Percentiles rank a stretch among this genome's conserved stretches.
These are phyloP conservation scores for Dexiosoma caninum DNA, from an alignment of 2,888 invertebrate genomes.

Conservation along the genomic window DNA sequence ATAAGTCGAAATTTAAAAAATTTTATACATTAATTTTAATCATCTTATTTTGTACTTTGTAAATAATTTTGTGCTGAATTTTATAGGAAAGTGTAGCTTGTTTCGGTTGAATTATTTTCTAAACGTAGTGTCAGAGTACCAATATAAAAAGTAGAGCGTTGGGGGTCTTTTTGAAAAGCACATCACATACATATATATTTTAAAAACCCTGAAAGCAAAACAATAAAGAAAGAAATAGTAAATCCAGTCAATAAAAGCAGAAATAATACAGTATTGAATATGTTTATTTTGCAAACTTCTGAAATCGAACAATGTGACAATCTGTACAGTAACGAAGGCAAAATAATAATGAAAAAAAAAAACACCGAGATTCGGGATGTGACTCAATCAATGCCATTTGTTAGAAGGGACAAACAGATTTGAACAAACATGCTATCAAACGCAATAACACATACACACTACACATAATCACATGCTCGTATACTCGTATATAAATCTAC, in stretches of 20 bases:
- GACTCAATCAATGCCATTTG: constrained; percentile 66
- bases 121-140: too few species aligned
- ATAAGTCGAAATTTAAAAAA: not conserved
- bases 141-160: too few species aligned
- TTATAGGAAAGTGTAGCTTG: too few species aligned
- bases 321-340: constrained; percentile 30
- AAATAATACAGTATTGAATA: constrained; percentile 45
- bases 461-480: too few species aligned
- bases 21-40: too few species aligned
- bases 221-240: not conserved
- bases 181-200: too few species aligned
- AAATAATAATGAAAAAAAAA: constrained; percentile 29
- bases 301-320: constrained; percentile 52
- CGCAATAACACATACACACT: not conserved
- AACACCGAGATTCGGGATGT: constrained; percentile 48
- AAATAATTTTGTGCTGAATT: too few species aligned
- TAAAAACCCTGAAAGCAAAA: not conserved
- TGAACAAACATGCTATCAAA: not conserved
- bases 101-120: too few species aligned
- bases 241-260: not conserved
- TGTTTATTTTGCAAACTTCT: constrained; percentile 38
- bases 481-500: not conserved
- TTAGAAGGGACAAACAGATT: constrained; percentile 35
- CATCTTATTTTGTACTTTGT: too few species aligned
- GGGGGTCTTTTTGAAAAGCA: too few species aligned